Conservation (phyloP, 2,113 vertebrate species). For the Heterotis niloticus region DNA sequence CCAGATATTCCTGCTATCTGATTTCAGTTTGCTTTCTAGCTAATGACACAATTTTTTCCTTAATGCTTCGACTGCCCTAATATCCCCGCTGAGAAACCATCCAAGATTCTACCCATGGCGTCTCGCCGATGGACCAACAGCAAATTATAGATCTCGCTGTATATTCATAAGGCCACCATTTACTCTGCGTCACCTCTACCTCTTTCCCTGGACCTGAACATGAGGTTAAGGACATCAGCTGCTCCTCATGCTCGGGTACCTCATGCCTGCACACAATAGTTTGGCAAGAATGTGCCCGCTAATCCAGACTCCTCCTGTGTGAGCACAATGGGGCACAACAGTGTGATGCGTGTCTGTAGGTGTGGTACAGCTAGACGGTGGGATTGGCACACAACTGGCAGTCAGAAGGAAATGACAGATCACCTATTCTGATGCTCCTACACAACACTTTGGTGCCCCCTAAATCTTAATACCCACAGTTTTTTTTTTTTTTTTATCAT, state of each 20-base stretch:
- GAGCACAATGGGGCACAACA: background rate
- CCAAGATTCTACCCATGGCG: slow-evolving; percentile 6
- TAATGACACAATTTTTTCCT: background rate
- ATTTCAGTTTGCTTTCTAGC: background rate
- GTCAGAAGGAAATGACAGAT: background rate
- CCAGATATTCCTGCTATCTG: background rate
- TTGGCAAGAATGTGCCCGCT: slow-evolving; percentile 41
- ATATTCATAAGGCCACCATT: slow-evolving; percentile 62
- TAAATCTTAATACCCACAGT: no score
- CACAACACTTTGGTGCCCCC: background rate
- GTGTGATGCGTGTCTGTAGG: background rate
- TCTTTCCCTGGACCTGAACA: slow-evolving; percentile 55
- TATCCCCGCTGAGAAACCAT: slow-evolving; percentile 14
- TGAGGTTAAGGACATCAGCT: slow-evolving; percentile 75
- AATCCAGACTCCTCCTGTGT: no score
- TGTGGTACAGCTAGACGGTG: no score
- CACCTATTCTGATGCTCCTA: background rate
- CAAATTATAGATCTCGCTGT: slow-evolving; percentile 47
- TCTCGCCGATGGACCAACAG: slow-evolving; percentile 28
- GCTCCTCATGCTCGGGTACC: slow-evolving; percentile 57
- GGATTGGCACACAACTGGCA: background rate
- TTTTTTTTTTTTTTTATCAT: no score
- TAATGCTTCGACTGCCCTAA: slow-evolving; percentile 14
- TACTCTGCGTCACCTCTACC: slow-evolving; percentile 49
- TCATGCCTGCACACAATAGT: slow-evolving; percentile 51